Conservation (phyloP, 1,140 invertebrate species). For the Papilio dardanus region DNA sequence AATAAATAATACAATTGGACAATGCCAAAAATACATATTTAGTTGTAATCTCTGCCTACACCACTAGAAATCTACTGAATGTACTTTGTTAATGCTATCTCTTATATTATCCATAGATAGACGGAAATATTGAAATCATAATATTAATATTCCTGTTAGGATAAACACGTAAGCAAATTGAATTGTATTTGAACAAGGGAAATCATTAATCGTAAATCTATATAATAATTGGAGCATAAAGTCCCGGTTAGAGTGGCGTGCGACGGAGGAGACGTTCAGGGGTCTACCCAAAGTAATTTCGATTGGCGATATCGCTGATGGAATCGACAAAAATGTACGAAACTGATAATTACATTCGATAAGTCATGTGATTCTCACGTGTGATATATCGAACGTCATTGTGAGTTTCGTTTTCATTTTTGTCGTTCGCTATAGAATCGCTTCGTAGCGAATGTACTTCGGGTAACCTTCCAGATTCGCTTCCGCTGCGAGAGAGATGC, state of each 20-base stretch:
- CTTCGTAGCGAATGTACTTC: too few relatives aligned
- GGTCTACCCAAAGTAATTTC: too few relatives aligned
- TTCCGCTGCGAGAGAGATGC: constrained; percentile 56
- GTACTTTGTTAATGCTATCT: too few relatives aligned
- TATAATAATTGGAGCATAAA: constrained; percentile 30
- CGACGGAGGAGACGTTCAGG: constrained; percentile 51
- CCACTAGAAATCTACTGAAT: not conserved
- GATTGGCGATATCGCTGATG: too few relatives aligned
- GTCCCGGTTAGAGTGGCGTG: constrained; percentile 6
- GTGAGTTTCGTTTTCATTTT: too few relatives aligned
- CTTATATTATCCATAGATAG: not conserved
- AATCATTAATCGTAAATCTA: constrained; percentile 26
- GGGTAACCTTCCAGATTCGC: constrained; percentile 35
- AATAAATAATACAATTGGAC: too few relatives aligned
- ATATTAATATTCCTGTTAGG: not conserved
- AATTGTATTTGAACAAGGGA: constrained; percentile 20
- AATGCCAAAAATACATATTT: too few relatives aligned
- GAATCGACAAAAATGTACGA: too few relatives aligned
- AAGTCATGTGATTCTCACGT: too few relatives aligned
- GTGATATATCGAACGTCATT: too few relatives aligned
- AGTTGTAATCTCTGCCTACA: not conserved
- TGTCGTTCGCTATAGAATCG: too few relatives aligned
- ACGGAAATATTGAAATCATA: not conserved
- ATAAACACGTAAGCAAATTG: constrained; percentile 9
- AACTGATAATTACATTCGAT: too few relatives aligned